Evolutionary conservation across 2,113 vertebrate species (phyloP).

Genomic region (Phaethon lepturus): DNA sequence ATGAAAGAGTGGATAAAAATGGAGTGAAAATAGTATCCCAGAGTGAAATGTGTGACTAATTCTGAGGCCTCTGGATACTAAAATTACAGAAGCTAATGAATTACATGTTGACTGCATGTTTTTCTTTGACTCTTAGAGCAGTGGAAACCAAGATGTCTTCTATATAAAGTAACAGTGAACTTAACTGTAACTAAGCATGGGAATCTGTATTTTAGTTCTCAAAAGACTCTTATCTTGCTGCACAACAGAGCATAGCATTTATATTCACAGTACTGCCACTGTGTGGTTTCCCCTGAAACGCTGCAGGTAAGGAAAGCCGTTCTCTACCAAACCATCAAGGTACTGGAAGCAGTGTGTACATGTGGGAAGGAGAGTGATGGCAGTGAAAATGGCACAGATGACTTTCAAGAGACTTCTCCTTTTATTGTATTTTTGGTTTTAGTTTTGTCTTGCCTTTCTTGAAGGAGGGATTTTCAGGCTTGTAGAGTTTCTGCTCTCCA

Average conservation of each 20-base stretch:
- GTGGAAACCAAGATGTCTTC: background rate
- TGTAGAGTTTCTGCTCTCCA: background rate
- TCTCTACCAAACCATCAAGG: background rate
- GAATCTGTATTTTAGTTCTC: slow-evolving; percentile 2
- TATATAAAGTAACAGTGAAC: background rate
- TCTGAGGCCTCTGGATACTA: background rate
- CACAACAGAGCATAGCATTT: background rate
- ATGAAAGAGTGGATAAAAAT: background rate
- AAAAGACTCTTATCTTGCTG: background rate
- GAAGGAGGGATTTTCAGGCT: background rate
- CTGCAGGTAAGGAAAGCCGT: background rate
- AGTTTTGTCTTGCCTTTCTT: background rate
- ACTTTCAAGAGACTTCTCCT: background rate
- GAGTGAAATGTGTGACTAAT: background rate
- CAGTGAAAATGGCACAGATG: background rate
- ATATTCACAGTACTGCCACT: slow-evolving; percentile 59
- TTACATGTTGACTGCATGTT: background rate
- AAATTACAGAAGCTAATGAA: slow-evolving; percentile 24
- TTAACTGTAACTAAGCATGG: background rate
- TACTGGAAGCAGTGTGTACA: rapidly evolving
- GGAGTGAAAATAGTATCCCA: background rate
- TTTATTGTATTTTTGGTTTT: background rate
- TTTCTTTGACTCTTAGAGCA: background rate
- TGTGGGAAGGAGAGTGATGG: background rate
- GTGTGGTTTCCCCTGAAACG: slow-evolving; percentile 55